Evolutionary conservation across 2,113 vertebrate species (phyloP).

Genomic region (Artemisiospiza belli): DNA sequence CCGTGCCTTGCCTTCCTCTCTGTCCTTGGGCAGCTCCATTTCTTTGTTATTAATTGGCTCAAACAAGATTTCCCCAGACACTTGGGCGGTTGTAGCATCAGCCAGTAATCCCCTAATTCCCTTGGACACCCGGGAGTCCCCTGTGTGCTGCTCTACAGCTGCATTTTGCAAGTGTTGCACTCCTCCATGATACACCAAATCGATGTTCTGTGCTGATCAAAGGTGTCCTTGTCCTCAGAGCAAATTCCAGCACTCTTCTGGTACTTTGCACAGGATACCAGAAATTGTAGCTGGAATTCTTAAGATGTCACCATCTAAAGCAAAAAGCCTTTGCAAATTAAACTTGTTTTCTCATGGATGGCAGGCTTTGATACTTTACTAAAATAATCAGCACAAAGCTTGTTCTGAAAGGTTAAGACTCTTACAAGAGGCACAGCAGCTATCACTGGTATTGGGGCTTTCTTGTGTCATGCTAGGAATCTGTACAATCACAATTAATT

Average conservation of each 20-base stretch:
- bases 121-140: background rate
- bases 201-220: background rate
- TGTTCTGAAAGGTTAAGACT: background rate
- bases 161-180: background rate
- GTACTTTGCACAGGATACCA: background rate
- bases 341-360: background rate
- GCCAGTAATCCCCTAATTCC: slow-evolving; percentile 10
- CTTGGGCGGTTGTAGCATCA: background rate
- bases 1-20: background rate
- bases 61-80: background rate
- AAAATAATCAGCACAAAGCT: background rate
- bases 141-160: background rate
- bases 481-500: background rate
- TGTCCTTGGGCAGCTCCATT: background rate
- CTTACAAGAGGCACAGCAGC: background rate
- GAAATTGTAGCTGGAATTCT: background rate
- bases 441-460: background rate
- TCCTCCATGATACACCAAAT: background rate
- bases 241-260: background rate
- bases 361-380: background rate
- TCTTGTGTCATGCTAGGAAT: background rate
- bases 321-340: background rate
- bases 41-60: slow-evolving; percentile 1
- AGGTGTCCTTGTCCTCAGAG: background rate
- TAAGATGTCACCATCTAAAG: background rate